Conservation (phyloP, 2,113 vertebrate genomes). For the Raja brachyura region DNA sequence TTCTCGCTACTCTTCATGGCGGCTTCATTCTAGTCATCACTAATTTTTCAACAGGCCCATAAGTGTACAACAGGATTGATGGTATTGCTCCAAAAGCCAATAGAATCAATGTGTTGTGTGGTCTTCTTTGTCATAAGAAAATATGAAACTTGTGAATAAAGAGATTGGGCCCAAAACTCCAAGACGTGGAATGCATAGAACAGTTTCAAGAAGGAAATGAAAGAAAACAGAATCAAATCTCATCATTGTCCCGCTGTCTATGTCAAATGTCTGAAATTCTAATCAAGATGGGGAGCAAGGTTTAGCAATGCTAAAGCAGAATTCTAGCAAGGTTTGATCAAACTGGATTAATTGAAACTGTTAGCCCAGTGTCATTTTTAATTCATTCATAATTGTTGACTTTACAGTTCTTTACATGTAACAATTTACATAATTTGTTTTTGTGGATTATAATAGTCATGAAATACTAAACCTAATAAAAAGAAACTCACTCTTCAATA, state of each 20-base stretch:
- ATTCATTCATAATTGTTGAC: not conserved
- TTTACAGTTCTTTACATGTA: not conserved
- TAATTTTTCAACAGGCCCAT: too few species aligned
- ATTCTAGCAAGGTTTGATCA: too few species aligned
- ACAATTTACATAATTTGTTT: not conserved
- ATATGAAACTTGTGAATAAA: too few species aligned
- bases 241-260: not conserved
- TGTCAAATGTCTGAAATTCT: not conserved
- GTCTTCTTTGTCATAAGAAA: too few species aligned
- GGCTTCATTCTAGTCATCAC: too few species aligned
- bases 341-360: not conserved
- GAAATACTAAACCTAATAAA: not conserved
- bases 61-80: too few species aligned
- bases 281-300: not conserved
- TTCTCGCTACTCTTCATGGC: too few species aligned
- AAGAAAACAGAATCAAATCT: not conserved
- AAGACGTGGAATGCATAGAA: not conserved
- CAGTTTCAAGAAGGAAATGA: not conserved
- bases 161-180: too few species aligned
- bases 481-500: not conserved
- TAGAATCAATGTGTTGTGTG: too few species aligned
- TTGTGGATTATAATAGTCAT: not conserved
- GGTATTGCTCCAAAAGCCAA: too few species aligned
- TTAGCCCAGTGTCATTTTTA: not conserved
- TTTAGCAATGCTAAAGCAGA: too few species aligned